Evolutionary conservation across 2,113 vertebrate genomes (phyloP).

Genomic region (Halichoeres trimaculatus): DNA sequence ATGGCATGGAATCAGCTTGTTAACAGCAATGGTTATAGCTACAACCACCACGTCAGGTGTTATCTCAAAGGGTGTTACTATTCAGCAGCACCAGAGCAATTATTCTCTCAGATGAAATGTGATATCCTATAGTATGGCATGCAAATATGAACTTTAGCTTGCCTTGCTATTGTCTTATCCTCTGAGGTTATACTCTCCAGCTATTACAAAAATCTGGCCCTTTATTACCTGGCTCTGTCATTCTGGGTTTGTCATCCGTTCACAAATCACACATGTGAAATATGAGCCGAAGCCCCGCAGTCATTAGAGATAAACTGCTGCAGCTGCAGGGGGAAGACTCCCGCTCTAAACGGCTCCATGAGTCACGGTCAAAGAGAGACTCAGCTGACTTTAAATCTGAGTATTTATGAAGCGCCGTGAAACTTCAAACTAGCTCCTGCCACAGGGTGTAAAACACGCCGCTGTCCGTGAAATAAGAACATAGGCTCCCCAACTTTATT

Average conservation of each 20-base stretch:
- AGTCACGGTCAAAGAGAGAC: slow-evolving; percentile 55
- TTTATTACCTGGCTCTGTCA: slow-evolving; percentile 29
- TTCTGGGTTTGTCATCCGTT: not conserved
- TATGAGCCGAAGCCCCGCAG: slow-evolving; percentile 32
- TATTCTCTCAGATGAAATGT: slow-evolving; percentile 53
- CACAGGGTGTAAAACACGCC: slow-evolving; percentile 45
- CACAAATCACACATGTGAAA: slow-evolving; percentile 61
- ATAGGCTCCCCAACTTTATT: slow-evolving; percentile 26
- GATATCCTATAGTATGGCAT: slow-evolving; percentile 51
- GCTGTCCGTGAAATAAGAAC: slow-evolving; percentile 57
- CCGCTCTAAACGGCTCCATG: slow-evolving; percentile 35
- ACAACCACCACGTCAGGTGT: slow-evolving; percentile 27
- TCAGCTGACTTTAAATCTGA: slow-evolving; percentile 60
- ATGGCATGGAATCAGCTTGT: slow-evolving; percentile 69
- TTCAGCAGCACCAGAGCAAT: slow-evolving; percentile 45
- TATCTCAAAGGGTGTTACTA: slow-evolving; percentile 61
- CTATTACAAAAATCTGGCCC: slow-evolving; percentile 18
- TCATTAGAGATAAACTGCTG: slow-evolving; percentile 47
- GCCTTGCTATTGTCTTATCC: slow-evolving; percentile 20
- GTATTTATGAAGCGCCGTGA: slow-evolving; percentile 65
- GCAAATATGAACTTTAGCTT: slow-evolving; percentile 71
- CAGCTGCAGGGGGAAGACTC: slow-evolving; percentile 33
- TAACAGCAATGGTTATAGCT: slow-evolving; percentile 53
- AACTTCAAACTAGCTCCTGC: slow-evolving; percentile 49
- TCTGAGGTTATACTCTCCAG: slow-evolving; percentile 1